Evolutionary conservation across 2,888 invertebrate species (phyloP).

Genomic region (Mystacides longicornis): DNA sequence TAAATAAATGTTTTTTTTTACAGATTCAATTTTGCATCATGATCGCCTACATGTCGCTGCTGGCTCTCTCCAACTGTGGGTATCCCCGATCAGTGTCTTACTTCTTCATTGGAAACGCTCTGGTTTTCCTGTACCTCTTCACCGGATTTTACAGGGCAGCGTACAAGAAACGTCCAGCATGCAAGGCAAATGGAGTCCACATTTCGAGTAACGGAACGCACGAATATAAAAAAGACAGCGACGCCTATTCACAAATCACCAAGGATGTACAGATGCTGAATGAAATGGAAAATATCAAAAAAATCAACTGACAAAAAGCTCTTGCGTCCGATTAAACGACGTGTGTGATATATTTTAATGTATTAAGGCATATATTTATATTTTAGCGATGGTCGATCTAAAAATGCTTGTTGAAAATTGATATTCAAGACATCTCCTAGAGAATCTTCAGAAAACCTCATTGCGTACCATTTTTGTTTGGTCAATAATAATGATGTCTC

Average conservation of each 20-base stretch:
- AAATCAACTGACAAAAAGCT: constrained; percentile 11
- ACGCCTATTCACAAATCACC: constrained; percentile 19
- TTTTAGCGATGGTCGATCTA: no score
- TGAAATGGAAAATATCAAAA: constrained; percentile 13
- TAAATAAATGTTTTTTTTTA: constrained; percentile 26
- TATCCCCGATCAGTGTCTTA: constrained; percentile 52
- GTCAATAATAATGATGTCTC: no score
- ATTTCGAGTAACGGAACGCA: background rate
- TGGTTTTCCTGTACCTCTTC: constrained; percentile 53
- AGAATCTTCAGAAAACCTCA: no score
- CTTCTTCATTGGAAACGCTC: constrained; percentile 48
- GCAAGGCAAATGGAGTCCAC: background rate
- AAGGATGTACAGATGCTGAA: constrained; percentile 19
- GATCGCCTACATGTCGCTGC: constrained; percentile 53
- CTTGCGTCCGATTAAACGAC: no score
- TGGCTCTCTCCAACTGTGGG: constrained; percentile 53
- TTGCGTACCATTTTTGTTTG: no score
- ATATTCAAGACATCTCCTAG: no score
- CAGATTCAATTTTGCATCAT: constrained; percentile 62
- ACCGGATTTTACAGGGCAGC: constrained; percentile 52
- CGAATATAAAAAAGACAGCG: constrained; percentile 8
- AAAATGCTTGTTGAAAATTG: no score
- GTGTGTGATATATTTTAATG: no score
- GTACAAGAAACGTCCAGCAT: constrained; percentile 36
- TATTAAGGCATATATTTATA: no score